These are phyloP conservation scores for Cephalotes varians DNA, from an alignment of 2,888 invertebrate species.

Conservation along the genomic window DNA sequence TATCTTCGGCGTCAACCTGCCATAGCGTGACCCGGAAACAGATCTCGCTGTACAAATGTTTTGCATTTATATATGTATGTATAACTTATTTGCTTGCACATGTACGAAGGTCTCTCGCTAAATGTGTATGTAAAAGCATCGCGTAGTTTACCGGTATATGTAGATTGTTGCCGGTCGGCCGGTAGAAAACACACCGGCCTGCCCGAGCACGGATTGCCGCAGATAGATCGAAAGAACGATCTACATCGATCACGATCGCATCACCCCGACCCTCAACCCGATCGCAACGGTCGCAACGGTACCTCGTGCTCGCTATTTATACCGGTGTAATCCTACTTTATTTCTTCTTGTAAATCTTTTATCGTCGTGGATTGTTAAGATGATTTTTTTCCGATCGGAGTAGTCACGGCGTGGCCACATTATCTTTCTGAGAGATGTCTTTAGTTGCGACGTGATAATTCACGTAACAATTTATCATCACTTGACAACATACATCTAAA, in stretches of 20 bases:
- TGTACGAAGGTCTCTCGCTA: constrained; percentile 9
- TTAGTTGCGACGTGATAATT: constrained; percentile 1
- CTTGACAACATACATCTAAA: neutral
- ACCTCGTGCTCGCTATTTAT: constrained; percentile 73
- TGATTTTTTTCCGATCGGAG: constrained; percentile 3
- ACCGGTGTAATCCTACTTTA: constrained; percentile 55
- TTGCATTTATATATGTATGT: constrained; percentile 44
- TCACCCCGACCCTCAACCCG: constrained; percentile 75
- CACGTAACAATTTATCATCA: constrained; percentile 7
- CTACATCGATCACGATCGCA: constrained; percentile 84
- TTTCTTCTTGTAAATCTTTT: constrained; percentile 51
- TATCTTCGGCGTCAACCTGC: constrained; percentile 81
- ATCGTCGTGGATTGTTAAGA: constrained; percentile 22
- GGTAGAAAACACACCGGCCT: constrained; percentile 62
- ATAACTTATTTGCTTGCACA: constrained; percentile 39
- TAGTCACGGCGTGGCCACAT: constrained; percentile 1
- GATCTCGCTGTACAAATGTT: constrained; percentile 65
- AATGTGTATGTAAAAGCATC: constrained; percentile 29
- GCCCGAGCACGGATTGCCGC: constrained; percentile 71
- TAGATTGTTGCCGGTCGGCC: constrained; percentile 7
- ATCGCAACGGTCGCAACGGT: constrained; percentile 77
- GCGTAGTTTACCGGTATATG: constrained; percentile 44
- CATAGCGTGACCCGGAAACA: constrained; percentile 83
- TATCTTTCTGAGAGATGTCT: constrained; percentile 14
- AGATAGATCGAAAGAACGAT: constrained; percentile 81